These are phyloP conservation scores for Pinctada fucata DNA, from an alignment of 2,888 invertebrate genomes.

Conservation along the genomic window DNA sequence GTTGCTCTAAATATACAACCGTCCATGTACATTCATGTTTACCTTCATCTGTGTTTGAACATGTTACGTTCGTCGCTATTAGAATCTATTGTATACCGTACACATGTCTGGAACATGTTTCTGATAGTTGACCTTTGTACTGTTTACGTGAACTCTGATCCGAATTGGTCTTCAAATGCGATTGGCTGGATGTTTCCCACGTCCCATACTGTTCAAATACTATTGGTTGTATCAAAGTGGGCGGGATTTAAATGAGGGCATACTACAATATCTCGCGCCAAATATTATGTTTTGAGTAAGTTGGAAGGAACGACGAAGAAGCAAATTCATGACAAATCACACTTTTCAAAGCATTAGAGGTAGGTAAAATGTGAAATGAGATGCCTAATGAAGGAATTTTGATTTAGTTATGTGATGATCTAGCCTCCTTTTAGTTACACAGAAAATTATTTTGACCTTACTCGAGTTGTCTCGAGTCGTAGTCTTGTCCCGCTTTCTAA, in stretches of 20 bases:
- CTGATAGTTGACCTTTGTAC: constrained; percentile 41
- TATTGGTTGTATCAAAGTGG: constrained; percentile 55
- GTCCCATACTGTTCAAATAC: constrained; percentile 26
- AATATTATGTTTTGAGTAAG: constrained; percentile 39
- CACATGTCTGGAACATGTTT: constrained; percentile 52
- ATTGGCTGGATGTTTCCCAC: constrained; percentile 45
- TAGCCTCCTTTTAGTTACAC: no score
- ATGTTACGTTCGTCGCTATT: background rate
- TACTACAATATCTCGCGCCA: constrained; percentile 68
- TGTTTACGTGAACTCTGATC: constrained; percentile 44
- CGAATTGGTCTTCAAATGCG: constrained; percentile 20
- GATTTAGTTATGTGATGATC: no score
- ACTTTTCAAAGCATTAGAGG: background rate
- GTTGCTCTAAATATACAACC: background rate
- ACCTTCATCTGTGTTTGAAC: constrained; percentile 6
- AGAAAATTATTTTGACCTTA: no score
- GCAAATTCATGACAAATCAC: constrained; percentile 9
- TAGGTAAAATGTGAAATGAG: background rate
- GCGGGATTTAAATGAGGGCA: constrained; percentile 51
- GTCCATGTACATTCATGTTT: background rate
- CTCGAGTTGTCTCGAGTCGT: no score
- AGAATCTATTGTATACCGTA: background rate
- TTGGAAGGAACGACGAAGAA: constrained; percentile 5
- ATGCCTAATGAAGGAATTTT: no score
- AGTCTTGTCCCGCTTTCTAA: no score